These are phyloP conservation scores for Amniataba percoides DNA, from an alignment of 2,797 vertebrate species.

Conservation along the genomic window DNA sequence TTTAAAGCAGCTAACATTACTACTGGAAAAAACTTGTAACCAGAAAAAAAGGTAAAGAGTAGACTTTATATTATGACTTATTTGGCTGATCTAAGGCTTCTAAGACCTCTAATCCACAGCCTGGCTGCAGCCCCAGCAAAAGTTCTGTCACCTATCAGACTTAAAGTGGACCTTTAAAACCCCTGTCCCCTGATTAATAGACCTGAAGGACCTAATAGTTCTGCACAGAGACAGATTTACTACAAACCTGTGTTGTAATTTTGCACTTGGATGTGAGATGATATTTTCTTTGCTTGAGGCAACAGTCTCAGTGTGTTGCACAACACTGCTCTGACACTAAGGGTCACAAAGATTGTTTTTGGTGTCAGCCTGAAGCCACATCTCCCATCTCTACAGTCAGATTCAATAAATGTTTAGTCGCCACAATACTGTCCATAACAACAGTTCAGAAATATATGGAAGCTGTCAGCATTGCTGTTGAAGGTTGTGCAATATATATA, in stretches of 20 bases:
- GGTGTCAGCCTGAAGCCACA: conserved; percentile 24
- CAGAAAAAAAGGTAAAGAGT: not conserved
- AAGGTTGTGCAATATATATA: no score
- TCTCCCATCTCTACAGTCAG: conserved; percentile 22
- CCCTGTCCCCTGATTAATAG: conserved; percentile 38
- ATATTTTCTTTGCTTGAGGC: conserved; percentile 45
- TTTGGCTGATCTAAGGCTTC: conserved; percentile 8
- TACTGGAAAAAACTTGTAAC: not conserved
- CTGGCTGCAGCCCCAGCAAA: conserved; percentile 19
- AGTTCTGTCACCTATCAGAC: conserved; percentile 24
- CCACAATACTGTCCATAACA: not conserved
- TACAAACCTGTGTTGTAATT: conserved; percentile 9
- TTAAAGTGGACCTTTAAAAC: conserved; percentile 33
- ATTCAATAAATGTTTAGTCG: not conserved
- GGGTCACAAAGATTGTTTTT: conserved; percentile 21
- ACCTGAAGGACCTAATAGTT: conserved; percentile 29
- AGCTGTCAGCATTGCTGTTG: not conserved
- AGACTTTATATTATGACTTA: conserved; percentile 10
- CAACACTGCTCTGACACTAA: conserved; percentile 30
- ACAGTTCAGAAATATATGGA: not conserved
- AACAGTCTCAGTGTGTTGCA: conserved; percentile 43
- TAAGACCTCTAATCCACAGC: not conserved
- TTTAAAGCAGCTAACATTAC: not conserved
- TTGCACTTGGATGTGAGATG: conserved; percentile 30
- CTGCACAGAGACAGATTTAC: conserved; percentile 41